phyloP scores from a whole-genome alignment of 2,888 invertebrate species.

The Scotopteryx bipunctaria region DNA sequence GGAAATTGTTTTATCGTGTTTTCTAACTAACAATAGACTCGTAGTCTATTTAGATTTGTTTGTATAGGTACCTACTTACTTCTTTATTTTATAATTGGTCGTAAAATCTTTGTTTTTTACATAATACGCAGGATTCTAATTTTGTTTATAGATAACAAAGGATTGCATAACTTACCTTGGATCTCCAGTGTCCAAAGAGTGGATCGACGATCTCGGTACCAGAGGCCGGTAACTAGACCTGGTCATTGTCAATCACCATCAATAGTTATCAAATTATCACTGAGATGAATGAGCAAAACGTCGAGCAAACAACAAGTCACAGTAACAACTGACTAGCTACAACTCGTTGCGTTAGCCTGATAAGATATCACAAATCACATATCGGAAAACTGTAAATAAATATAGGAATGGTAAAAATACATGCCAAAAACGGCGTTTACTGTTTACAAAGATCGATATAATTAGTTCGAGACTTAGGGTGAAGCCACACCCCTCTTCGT shows the following conservation, averaged over 20 bases:
- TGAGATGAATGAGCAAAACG: slow-evolving; percentile 50
- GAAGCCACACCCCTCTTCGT: slow-evolving; percentile 66
- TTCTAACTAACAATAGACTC: too few relatives aligned
- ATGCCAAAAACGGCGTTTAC: slow-evolving; percentile 51
- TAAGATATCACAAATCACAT: slow-evolving; percentile 49
- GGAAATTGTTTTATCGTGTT: too few relatives aligned
- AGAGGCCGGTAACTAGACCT: slow-evolving; percentile 75
- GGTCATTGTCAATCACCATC: slow-evolving; percentile 54
- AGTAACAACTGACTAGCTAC: slow-evolving; percentile 61
- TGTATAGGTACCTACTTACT: too few relatives aligned
- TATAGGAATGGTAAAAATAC: slow-evolving; percentile 44
- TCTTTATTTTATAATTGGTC: too few relatives aligned
- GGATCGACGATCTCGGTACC: slow-evolving; percentile 70
- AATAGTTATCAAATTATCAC: slow-evolving; percentile 32
- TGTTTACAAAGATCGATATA: slow-evolving; percentile 73
- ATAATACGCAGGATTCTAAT: too few relatives aligned
- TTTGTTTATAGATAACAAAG: background rate
- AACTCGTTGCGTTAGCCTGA: slow-evolving; percentile 39
- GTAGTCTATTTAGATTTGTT: too few relatives aligned
- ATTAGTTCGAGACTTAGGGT: slow-evolving; percentile 65
- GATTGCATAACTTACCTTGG: slow-evolving; percentile 62
- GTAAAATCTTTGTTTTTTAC: too few relatives aligned
- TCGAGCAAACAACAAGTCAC: slow-evolving; percentile 49
- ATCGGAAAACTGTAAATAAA: slow-evolving; percentile 42
- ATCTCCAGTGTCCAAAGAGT: slow-evolving; percentile 68